Evolutionary conservation across 1,140 invertebrate species (phyloP).

Genomic region (Telenomus remus): DNA sequence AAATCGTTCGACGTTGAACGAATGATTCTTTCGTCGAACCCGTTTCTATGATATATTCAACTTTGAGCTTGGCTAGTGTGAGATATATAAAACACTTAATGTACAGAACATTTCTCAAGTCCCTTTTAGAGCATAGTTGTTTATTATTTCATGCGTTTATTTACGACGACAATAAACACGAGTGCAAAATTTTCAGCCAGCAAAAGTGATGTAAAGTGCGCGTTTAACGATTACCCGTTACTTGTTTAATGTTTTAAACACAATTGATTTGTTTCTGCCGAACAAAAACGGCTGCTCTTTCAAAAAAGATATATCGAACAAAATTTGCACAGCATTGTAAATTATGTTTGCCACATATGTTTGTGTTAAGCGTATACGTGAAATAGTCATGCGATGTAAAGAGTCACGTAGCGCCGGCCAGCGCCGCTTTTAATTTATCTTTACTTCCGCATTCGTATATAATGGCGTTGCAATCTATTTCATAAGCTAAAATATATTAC

Average conservation of each 20-base stretch:
- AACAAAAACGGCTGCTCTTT: background rate
- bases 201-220: background rate
- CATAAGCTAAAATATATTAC: slow-evolving; percentile 32
- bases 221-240: no score
- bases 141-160: slow-evolving; percentile 17
- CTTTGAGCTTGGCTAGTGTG: no score
- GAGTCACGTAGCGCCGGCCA: slow-evolving; percentile 42
- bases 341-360: slow-evolving; percentile 29
- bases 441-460: slow-evolving; percentile 31
- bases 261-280: no score
- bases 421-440: slow-evolving; percentile 50
- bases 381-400: slow-evolving; percentile 42
- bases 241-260: no score
- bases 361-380: slow-evolving; percentile 25
- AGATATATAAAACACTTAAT: slow-evolving; percentile 34
- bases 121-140: slow-evolving; percentile 8
- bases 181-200: background rate
- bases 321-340: slow-evolving; percentile 17
- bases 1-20: slow-evolving; percentile 35
- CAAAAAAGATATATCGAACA: slow-evolving; percentile 21
- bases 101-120: slow-evolving; percentile 7
- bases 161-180: background rate
- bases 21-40: slow-evolving; percentile 27
- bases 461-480: slow-evolving; percentile 22
- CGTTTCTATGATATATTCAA: slow-evolving; percentile 29